Evolutionary conservation across 2,797 vertebrate genomes (phyloP).

Genomic region (Anniella stebbinsi): DNA sequence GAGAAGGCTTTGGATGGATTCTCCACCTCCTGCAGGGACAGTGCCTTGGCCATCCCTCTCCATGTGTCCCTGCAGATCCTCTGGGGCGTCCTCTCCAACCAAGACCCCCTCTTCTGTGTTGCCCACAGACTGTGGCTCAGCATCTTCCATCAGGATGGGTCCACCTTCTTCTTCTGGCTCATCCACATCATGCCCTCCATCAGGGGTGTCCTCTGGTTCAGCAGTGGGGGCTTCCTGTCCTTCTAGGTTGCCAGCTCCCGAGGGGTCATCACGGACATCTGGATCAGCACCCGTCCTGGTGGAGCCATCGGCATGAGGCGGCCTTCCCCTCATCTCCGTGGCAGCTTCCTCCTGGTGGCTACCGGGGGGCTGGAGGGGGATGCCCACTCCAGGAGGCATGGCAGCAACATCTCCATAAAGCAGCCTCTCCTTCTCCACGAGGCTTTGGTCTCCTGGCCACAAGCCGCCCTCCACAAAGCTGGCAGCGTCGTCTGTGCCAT

Average conservation of each 20-base stretch:
- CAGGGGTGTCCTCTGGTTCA: conserved; percentile 31
- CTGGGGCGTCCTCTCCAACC: background rate
- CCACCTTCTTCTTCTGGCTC: background rate
- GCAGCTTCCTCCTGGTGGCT: conserved; percentile 52
- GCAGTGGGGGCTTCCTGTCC: conserved; percentile 47
- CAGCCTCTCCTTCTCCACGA: conserved; percentile 74
- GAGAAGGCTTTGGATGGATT: fast-evolving
- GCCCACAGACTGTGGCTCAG: too few species aligned
- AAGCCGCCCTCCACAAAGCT: conserved; percentile 72
- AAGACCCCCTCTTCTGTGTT: background rate
- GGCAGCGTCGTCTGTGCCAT: conserved; percentile 74
- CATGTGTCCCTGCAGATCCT: background rate
- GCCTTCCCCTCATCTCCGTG: conserved; percentile 31
- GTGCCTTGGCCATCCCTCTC: background rate
- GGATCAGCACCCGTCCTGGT: conserved; percentile 4
- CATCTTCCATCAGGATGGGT: background rate
- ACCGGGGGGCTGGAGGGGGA: conserved; percentile 53
- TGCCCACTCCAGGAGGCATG: conserved; percentile 58
- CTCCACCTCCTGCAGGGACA: fast-evolving
- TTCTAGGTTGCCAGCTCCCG: conserved; percentile 21
- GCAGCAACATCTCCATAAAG: conserved; percentile 60
- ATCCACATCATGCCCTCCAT: background rate
- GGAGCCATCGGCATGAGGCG: background rate
- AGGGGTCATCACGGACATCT: background rate
- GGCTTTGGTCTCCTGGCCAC: conserved; percentile 68